Conservation (phyloP, 2,113 vertebrate genomes). For the Ondatra zibethicus region DNA sequence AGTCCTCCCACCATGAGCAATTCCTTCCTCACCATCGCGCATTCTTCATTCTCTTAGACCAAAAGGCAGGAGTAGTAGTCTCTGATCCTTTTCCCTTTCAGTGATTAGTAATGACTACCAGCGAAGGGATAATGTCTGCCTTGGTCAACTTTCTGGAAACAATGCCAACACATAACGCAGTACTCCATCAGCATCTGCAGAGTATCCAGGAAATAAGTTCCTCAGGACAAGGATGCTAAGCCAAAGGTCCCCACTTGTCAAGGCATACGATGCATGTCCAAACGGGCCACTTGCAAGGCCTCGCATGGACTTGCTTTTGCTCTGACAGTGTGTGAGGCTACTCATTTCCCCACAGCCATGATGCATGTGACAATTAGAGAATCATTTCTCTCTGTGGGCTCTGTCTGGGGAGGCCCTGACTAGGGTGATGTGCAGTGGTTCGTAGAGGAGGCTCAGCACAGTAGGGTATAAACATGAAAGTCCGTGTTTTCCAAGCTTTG, state of each 20-base stretch:
- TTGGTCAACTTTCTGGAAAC: not conserved
- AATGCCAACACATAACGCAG: not conserved
- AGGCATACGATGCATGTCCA: not conserved
- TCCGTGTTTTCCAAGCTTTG: constrained; percentile 58
- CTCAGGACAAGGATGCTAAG: not conserved
- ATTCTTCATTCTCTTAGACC: not conserved
- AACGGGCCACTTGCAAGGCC: not conserved
- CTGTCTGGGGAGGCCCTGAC: not conserved
- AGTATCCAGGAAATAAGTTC: not conserved
- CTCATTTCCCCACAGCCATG: not conserved
- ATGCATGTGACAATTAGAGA: not conserved
- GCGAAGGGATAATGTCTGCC: not conserved
- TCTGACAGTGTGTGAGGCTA: not conserved
- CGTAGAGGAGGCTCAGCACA: not conserved
- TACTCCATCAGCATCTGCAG: not conserved
- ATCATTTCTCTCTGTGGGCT: not conserved
- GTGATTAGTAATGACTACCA: not conserved
- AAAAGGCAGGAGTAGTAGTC: not conserved
- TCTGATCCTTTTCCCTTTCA: not conserved
- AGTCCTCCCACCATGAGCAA: not conserved
- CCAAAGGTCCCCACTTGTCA: not conserved
- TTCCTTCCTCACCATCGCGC: fast-evolving
- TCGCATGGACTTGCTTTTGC: not conserved
- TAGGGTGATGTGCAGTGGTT: not conserved
- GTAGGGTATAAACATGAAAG: constrained; percentile 19